A percentile compares a stretch with the other conserved stretches of the same genome.
Conservation (phyloP, 37 sponge, comb jelly and placozoan species). For the Agelas oroides region DNA sequence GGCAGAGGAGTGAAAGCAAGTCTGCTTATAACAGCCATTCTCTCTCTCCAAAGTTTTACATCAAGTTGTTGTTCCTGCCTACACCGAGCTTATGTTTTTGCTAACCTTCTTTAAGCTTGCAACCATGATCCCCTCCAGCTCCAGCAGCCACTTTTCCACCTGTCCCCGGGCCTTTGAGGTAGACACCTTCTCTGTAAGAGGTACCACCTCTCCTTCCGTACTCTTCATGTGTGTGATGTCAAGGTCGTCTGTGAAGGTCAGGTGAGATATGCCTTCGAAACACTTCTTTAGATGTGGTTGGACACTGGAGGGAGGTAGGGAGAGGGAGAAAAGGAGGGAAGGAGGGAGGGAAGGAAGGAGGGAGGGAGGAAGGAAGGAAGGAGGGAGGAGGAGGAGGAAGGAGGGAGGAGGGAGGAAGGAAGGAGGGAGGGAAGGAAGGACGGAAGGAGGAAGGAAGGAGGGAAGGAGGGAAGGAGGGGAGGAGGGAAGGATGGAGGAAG, state of each 20-base stretch:
- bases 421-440: no score
- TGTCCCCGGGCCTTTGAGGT: conserved; percentile 98
- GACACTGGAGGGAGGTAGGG: conserved; percentile 57
- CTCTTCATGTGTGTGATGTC: conserved; percentile 99
- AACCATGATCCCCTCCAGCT: conserved; percentile 94
- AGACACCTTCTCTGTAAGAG: conserved; percentile 89
- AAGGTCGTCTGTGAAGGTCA: conserved; percentile 94
- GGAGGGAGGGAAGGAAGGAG: not conserved
- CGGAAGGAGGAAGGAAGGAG: no score
- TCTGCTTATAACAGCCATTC: no score
- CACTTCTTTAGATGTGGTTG: conserved; percentile 99
- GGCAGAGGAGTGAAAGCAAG: no score
- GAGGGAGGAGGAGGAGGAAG: no score
- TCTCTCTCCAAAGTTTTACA: no score
- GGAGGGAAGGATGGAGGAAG: no score
- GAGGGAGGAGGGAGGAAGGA: no score
- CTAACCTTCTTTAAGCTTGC: conserved; percentile 81
- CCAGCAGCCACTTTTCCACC: conserved; percentile 99
- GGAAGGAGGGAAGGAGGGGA: no score
- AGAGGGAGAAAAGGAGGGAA: not conserved
- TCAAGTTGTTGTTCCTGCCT: no score
- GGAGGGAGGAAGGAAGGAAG: no score
- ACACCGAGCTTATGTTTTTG: no score
- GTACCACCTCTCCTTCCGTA: conserved; percentile 95
- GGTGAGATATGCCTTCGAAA: conserved; percentile 98